Percentiles rank a stretch among this genome's conserved stretches.
Evolutionary conservation across 2,888 invertebrate genomes (phyloP).

Genomic region (Sphaeridia pumilis): DNA sequence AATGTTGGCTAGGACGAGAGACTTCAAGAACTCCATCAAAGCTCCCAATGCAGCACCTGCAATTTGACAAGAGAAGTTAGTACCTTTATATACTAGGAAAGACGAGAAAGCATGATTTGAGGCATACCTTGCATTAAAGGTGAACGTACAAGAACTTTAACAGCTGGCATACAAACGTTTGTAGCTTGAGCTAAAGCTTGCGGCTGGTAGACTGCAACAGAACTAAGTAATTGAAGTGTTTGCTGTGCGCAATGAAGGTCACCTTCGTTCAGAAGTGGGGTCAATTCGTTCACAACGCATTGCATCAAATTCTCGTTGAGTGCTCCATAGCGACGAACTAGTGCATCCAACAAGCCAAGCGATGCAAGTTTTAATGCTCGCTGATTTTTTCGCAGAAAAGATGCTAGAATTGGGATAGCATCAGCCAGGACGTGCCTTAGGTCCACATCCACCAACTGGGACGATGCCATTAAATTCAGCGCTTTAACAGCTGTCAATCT

Average conservation of each 20-base stretch:
- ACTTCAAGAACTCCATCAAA: conserved; percentile 82
- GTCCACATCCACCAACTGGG: conserved; percentile 49
- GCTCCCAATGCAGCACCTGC: conserved; percentile 78
- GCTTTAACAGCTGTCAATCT: conserved; percentile 92
- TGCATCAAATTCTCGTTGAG: conserved; percentile 28
- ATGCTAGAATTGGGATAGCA: conserved; percentile 80
- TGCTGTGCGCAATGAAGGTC: conserved; percentile 95
- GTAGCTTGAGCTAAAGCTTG: conserved; percentile 60
- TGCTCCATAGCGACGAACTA: conserved; percentile 46
- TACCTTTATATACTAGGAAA: background rate
- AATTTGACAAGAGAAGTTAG: conserved; percentile 1
- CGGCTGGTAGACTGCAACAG: conserved; percentile 66
- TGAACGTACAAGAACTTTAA: conserved; percentile 74
- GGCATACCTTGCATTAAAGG: conserved; percentile 71
- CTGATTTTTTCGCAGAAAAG: conserved; percentile 93
- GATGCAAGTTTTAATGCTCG: conserved; percentile 85
- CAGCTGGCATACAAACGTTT: conserved; percentile 67
- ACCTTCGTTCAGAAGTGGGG: conserved; percentile 78
- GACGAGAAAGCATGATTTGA: background rate
- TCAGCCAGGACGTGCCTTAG: conserved; percentile 51
- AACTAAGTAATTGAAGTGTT: conserved; percentile 68
- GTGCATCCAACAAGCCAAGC: conserved; percentile 73
- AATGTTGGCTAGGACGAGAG: conserved; percentile 71
- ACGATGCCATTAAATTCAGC: conserved; percentile 82
- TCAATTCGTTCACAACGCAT: conserved; percentile 49